Evolutionary conservation across 2,888 invertebrate genomes (phyloP), one percentile per base, ranked within the genome.

Genomic region (Stenichneumon culpator): DNA sequence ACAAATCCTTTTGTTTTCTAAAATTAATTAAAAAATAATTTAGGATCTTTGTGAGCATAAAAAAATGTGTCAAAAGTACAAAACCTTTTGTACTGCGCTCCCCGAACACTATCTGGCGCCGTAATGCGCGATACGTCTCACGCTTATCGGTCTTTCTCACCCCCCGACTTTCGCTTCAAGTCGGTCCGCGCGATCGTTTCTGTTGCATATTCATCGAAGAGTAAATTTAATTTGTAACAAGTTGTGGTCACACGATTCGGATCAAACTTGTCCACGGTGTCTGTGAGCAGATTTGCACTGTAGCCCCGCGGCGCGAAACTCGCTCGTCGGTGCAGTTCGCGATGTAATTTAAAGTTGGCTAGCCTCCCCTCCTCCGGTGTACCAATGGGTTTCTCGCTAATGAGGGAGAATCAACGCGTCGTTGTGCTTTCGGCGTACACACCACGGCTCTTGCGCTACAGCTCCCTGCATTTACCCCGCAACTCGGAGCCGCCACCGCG

Each of bases 341-440:
- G 79, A 85, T 82, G 83, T 73, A 87, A 87, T 86, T 86, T 86
- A 86, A 87, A 87, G 82, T 87, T 86, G 75, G 74, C 70, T 83
- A 28, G 63, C 28, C 22, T 19, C 54, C 54, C 54, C 19, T 2
- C 57, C 11, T 25, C 25, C 63, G 79, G 70, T 87, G 88, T 88
- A 88, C 88, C 87, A 87, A 90, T 89, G 90, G 89, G 91, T 91
- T 90, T 89, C 90, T 88, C 89, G 87, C 91, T 93, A 93, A 93
- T 93, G 93, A 92, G 92, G 79, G 88, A 88, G 88, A 90, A 91
- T 92, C 90, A 93, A 92, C 90, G 83, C 86, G 87, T 88, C 91
- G 89, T 91, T 92, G 91, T 92, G 84, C 87, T 80, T 54, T 28
- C 72, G 78, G 54, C 78, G 52, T 79, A 65, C 72, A 67, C 65